Evolutionary conservation across 2,888 invertebrate genomes (phyloP).

Genomic region (Papilio gigon): DNA sequence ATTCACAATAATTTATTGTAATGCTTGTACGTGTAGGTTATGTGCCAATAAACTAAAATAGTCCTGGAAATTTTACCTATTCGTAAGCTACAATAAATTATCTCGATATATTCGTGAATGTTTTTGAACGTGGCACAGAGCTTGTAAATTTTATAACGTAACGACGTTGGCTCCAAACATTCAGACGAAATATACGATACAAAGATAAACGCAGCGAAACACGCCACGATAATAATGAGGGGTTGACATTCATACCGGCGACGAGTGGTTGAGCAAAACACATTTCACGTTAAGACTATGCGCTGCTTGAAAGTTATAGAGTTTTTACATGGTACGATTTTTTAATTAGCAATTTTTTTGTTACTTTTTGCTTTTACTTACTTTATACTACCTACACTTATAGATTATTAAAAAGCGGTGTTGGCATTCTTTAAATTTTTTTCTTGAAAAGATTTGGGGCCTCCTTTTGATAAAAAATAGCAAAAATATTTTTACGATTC

Average conservation of each 20-base stretch:
- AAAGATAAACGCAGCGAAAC: constrained; percentile 27
- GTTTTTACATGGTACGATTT: constrained; percentile 48
- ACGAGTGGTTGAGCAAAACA: constrained; percentile 70
- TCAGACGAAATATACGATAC: constrained; percentile 32
- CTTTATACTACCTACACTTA: neutral
- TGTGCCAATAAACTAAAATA: constrained; percentile 34
- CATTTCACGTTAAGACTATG: constrained; percentile 60
- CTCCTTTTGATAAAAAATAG: neutral
- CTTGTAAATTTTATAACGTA: constrained; percentile 39
- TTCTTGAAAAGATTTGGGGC: neutral
- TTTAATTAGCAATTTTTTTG: constrained; percentile 32
- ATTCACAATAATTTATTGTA: constrained; percentile 11
- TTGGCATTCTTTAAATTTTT: neutral
- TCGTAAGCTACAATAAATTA: constrained; percentile 30
- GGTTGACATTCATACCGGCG: constrained; percentile 53
- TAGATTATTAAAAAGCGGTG: neutral
- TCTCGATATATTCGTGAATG: constrained; percentile 22
- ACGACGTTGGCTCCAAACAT: constrained; percentile 25
- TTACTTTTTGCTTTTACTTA: neutral
- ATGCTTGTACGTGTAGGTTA: constrained; percentile 13
- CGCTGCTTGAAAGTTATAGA: constrained; percentile 46
- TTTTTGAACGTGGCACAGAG: constrained; percentile 20
- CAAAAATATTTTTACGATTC: neutral
- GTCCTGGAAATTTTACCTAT: constrained; percentile 16
- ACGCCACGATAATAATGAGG: constrained; percentile 54